Conservation (phyloP, 1,140 invertebrate genomes). For the Fragariocoptes setiger region DNA sequence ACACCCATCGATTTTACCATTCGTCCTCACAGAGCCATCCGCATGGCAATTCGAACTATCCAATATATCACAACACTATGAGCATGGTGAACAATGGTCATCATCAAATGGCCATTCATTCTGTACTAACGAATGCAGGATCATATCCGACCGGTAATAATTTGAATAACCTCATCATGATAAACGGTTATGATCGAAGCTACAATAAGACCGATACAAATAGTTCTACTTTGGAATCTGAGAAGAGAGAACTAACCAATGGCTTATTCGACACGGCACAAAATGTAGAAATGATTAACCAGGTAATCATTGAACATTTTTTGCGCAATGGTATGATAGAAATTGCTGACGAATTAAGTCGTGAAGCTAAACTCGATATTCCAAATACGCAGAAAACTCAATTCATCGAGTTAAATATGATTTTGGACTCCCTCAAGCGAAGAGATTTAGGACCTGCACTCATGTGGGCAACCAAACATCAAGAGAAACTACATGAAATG, state of each 20-base stretch:
- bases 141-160: no score
- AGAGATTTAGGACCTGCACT: constrained; percentile 44
- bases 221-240: background rate
- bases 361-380: constrained; percentile 22
- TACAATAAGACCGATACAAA: constrained; percentile 1
- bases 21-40: no score
- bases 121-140: no score
- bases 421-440: constrained; percentile 42
- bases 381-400: constrained; percentile 8
- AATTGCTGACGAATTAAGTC: constrained; percentile 41
- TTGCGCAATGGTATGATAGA: constrained; percentile 66
- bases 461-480: constrained; percentile 23
- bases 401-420: constrained; percentile 22
- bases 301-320: constrained; percentile 86
- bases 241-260: background rate
- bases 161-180: no score
- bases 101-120: no score
- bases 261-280: constrained; percentile 32
- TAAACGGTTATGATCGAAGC: no score
- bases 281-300: constrained; percentile 48
- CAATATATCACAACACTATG: no score
- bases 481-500: constrained; percentile 16
- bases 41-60: no score
- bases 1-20: no score
- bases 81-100: no score